Conservation (phyloP, 2,888 invertebrate species). For the Parasteatoda lunata region DNA sequence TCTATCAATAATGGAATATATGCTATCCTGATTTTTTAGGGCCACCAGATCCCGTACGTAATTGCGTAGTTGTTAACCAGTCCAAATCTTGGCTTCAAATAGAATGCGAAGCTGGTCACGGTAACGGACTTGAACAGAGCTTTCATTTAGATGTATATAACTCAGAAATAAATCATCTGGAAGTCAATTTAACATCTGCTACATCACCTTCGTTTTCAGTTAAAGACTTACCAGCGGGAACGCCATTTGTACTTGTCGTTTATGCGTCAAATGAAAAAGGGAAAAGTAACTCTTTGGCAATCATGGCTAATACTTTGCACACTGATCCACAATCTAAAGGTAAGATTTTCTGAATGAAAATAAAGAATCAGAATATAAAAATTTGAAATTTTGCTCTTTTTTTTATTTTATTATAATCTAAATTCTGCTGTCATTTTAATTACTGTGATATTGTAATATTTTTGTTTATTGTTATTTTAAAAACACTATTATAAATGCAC, state of each 20-base stretch:
- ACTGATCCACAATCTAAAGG: constrained; percentile 35
- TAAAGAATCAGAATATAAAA: neutral
- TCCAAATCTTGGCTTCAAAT: constrained; percentile 88
- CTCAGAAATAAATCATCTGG: constrained; percentile 80
- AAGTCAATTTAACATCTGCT: constrained; percentile 83
- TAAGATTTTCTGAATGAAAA: neutral
- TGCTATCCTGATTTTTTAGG: constrained; percentile 77
- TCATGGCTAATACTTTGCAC: constrained; percentile 82
- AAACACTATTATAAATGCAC: too few species aligned
- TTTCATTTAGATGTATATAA: constrained; percentile 86
- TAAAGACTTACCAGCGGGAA: constrained; percentile 82
- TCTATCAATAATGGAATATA: too few species aligned
- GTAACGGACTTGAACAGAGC: constrained; percentile 89
- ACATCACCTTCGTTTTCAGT: constrained; percentile 82
- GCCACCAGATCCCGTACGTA: constrained; percentile 92
- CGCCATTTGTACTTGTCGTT: constrained; percentile 84
- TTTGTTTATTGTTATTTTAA: too few species aligned
- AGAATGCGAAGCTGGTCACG: constrained; percentile 89
- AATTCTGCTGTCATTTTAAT: too few species aligned
- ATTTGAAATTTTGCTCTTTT: neutral
- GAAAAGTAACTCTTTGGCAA: constrained; percentile 85
- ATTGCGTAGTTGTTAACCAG: constrained; percentile 89
- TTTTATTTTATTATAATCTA: too few species aligned
- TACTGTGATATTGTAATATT: too few species aligned
- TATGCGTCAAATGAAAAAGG: constrained; percentile 89